Evolutionary conservation across 2,797 vertebrate species (phyloP).

Genomic region (Danio kyathit): DNA sequence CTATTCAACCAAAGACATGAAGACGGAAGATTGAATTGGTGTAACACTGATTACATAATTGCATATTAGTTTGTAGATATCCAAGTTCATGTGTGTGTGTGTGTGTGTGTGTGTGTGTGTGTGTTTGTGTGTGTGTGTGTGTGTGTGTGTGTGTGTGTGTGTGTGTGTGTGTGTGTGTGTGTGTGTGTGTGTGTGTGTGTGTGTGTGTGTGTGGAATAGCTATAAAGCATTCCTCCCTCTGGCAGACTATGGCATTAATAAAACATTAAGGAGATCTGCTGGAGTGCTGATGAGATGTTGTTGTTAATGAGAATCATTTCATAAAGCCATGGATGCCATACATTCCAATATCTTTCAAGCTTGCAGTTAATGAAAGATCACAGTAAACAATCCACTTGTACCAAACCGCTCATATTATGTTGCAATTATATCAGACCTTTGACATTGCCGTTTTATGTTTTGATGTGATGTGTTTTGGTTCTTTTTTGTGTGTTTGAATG

Average conservation of each 20-base stretch:
- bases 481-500: too few relatives aligned
- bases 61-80: slow-evolving; percentile 42
- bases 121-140: too few relatives aligned
- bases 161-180: too few relatives aligned
- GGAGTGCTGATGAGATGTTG: slow-evolving; percentile 57
- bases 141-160: slow-evolving; percentile 65
- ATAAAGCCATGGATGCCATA: slow-evolving; percentile 48
- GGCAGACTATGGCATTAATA: slow-evolving; percentile 75
- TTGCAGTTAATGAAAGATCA: slow-evolving; percentile 34
- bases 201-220: slow-evolving; percentile 63
- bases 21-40: not conserved
- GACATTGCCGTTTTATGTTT: slow-evolving; percentile 25
- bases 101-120: slow-evolving; percentile 68
- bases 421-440: not conserved
- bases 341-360: slow-evolving; percentile 53
- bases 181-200: too few relatives aligned
- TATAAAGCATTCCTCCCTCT: slow-evolving; percentile 73
- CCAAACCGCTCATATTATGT: slow-evolving; percentile 19
- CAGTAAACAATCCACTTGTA: slow-evolving; percentile 46
- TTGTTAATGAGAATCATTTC: slow-evolving; percentile 68
- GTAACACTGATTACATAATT: slow-evolving; percentile 28
- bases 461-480: too few relatives aligned
- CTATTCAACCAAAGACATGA: not conserved
- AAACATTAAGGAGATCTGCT: slow-evolving; percentile 77
- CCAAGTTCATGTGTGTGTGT: slow-evolving; percentile 54